Evolutionary conservation across 2,888 invertebrate genomes (phyloP).

Genomic region (Lepidocyrtoides sp.): DNA sequence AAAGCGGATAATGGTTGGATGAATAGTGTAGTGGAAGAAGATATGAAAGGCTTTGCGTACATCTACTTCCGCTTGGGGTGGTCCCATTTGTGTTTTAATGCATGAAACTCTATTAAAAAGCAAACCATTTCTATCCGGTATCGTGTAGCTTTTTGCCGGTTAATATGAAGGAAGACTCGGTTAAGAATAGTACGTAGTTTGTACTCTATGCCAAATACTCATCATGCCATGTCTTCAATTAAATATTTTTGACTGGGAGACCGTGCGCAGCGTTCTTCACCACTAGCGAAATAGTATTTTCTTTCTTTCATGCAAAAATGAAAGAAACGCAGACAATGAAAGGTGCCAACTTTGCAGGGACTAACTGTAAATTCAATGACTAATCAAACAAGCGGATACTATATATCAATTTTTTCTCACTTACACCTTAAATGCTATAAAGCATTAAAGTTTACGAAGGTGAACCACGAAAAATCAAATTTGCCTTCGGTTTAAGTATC

Average conservation of each 20-base stretch:
- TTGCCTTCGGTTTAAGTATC: neutral
- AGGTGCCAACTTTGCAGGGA: neutral
- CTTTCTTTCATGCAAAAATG: neutral
- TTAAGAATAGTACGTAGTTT: too few species aligned
- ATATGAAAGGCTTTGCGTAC: slow-evolving; percentile 13
- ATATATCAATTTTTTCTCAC: too few species aligned
- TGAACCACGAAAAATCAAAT: slow-evolving; percentile 4
- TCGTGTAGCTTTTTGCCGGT: neutral
- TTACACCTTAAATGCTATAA: neutral
- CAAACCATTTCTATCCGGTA: slow-evolving; percentile 21
- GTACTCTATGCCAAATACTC: too few species aligned
- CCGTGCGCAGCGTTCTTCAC: too few species aligned
- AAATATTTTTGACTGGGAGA: too few species aligned
- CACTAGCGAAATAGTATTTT: too few species aligned
- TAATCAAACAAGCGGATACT: too few species aligned
- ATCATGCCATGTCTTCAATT: too few species aligned
- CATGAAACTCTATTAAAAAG: neutral
- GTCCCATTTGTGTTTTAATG: slow-evolving; percentile 2
- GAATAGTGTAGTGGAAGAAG: neutral
- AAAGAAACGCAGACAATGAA: neutral
- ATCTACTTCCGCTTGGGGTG: neutral
- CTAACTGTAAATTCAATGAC: too few species aligned
- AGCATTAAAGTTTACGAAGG: too few species aligned
- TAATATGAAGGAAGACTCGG: too few species aligned
- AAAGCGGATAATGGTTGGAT: slow-evolving; percentile 35